phyloP scores from a whole-genome alignment of 2,888 invertebrate species.

The Stenurella melanura region DNA sequence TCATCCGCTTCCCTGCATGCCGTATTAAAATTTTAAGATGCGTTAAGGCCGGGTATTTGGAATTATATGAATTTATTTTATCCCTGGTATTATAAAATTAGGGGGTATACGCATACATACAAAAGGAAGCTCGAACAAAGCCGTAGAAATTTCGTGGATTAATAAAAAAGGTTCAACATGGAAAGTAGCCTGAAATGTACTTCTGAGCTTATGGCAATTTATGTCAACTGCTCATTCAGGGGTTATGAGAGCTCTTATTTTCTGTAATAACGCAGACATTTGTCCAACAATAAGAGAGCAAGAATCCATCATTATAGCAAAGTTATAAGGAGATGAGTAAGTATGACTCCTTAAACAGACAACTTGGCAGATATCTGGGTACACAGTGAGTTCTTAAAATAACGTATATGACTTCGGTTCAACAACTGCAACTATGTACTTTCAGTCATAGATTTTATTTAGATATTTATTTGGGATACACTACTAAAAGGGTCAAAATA shows the following conservation, averaged over 20 bases:
- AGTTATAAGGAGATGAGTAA: too few relatives aligned
- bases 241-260: neutral
- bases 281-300: too few relatives aligned
- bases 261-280: neutral
- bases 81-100: slow-evolving; percentile 13
- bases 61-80: slow-evolving; percentile 13
- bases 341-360: too few relatives aligned
- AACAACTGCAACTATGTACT: too few relatives aligned
- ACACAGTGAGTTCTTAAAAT: too few relatives aligned
- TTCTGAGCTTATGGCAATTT: neutral
- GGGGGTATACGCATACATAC: neutral
- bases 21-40: slow-evolving; percentile 28
- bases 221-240: neutral
- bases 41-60: slow-evolving; percentile 5
- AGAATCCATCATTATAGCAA: too few relatives aligned
- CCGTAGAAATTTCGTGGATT: neutral
- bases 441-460: too few relatives aligned
- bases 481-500: too few relatives aligned
- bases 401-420: too few relatives aligned
- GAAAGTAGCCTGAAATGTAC: neutral
- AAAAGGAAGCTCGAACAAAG: neutral
- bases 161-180: neutral
- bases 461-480: too few relatives aligned
- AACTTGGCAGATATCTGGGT: too few relatives aligned
- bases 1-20: slow-evolving; percentile 16